Percentiles rank a stretch among this genome's conserved stretches.
Evolutionary conservation across 2,888 invertebrate species (phyloP).

Genomic region (Perithous albicinctus): DNA sequence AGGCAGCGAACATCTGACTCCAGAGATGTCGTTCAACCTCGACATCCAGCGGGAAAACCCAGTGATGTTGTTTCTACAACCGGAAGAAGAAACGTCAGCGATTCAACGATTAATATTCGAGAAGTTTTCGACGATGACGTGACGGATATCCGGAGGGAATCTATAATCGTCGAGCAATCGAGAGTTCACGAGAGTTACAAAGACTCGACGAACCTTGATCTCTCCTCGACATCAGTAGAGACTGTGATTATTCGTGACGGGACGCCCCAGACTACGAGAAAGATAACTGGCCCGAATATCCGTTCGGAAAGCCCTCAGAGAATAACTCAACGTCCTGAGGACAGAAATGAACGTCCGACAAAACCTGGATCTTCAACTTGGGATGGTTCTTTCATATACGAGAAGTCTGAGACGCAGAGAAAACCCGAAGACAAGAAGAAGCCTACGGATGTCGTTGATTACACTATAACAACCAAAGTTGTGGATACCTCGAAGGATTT

Average conservation of each 20-base stretch:
- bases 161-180: constrained; percentile 73
- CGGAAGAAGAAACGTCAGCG: constrained; percentile 70
- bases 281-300: constrained; percentile 23
- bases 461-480: neutral
- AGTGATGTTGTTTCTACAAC: constrained; percentile 39
- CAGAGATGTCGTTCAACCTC: constrained; percentile 18
- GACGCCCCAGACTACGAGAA: constrained; percentile 68
- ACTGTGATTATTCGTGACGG: constrained; percentile 78
- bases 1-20: constrained; percentile 13
- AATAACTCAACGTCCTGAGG: constrained; percentile 53
- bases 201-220: constrained; percentile 75
- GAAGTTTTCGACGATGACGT: constrained; percentile 61
- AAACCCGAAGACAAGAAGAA: constrained; percentile 55
- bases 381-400: constrained; percentile 76
- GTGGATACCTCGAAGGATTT: constrained; percentile 41
- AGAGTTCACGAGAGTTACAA: constrained; percentile 72
- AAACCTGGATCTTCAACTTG: constrained; percentile 73
- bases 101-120: constrained; percentile 71
- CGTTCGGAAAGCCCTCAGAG: constrained; percentile 58
- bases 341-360: constrained; percentile 63
- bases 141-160: constrained; percentile 68
- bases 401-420: constrained; percentile 65
- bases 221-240: constrained; percentile 76
- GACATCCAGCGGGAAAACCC: constrained; percentile 55
- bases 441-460: constrained; percentile 57